Percentiles rank a stretch among this genome's conserved stretches.
Evolutionary conservation across 2,888 invertebrate species (phyloP).

Genomic region (Drosophila prolongata): DNA sequence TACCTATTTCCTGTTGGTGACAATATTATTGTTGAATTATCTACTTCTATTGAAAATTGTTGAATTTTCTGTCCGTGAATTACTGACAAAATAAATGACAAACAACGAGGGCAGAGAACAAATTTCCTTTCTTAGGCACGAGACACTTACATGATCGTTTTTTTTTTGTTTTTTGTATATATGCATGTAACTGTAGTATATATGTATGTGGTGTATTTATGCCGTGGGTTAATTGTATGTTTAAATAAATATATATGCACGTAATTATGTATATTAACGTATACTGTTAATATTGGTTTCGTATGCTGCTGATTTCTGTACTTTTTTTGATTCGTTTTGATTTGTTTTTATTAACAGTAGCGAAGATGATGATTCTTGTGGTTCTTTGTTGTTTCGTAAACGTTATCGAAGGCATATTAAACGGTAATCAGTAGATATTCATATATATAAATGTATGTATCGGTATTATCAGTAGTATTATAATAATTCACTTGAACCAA

Average conservation of each 20-base stretch:
- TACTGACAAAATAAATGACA: constrained; percentile 1
- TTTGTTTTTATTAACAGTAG: constrained; percentile 46
- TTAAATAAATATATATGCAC: constrained; percentile 47
- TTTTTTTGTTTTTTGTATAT: constrained; percentile 23
- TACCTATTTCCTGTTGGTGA: too few relatives aligned
- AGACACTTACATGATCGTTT: constrained; percentile 28
- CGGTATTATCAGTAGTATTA: constrained; percentile 49
- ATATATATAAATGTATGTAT: constrained; percentile 57
- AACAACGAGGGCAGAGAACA: not conserved
- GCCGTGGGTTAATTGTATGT: constrained; percentile 55
- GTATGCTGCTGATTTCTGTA: constrained; percentile 28
- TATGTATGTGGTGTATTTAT: constrained; percentile 51
- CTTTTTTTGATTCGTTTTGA: constrained; percentile 25
- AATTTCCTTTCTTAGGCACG: constrained; percentile 48
- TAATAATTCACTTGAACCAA: constrained; percentile 84
- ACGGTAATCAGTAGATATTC: constrained; percentile 68
- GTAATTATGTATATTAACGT: constrained; percentile 41
- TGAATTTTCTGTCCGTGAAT: not conserved
- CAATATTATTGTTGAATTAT: not conserved
- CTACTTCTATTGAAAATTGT: not conserved
- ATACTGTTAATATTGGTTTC: constrained; percentile 38
- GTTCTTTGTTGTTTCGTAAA: constrained; percentile 49
- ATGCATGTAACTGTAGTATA: constrained; percentile 25
- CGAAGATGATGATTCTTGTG: constrained; percentile 55
- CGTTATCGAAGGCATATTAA: constrained; percentile 70